Evolutionary conservation across 1,140 invertebrate species (phyloP), one percentile per base, ranked within the genome.

Genomic region (Mercenaria mercenaria): DNA sequence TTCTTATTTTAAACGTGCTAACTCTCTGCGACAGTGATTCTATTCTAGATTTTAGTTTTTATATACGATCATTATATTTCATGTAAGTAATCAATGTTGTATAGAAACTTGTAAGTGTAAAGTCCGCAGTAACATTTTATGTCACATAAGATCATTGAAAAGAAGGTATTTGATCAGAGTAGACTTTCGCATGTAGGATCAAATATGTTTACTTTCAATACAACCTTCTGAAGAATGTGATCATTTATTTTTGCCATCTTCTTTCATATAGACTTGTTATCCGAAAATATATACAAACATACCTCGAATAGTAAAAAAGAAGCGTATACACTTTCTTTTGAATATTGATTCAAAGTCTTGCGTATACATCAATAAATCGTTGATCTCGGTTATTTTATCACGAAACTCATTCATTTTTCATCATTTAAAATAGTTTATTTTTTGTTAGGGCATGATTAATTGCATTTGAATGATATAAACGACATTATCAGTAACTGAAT

Each of bases 1-100:
- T n/a, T 32, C 20, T 41, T 47, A 2, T 41, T 47, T 32, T 50
- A 26, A 72, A 84, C 41, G 39, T 52, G 39, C 43, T 18, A 50
- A 85, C 34, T 34, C 34, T 82, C 80, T 82, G 80, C 56, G 82
- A 85, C 82, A 52, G 13, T 74, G 39, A 15, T 67, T 69, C 81
- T 37, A 69, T 84, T 84, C 81, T 56, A n/a, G 39, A 52, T 1
- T 15, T 23, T n/a, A 41, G 23, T 80, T 20, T 8, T 59, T 80
- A 10, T n/a, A 72, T 26, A 39, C 0, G 0, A 50, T 50, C 1
- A 56, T 81, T 34, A 67, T 13, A 64, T 82, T 64, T 64, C 80
- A 43, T 29, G 67, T 72, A 72, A 72, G 67, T 72, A 72, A 72
- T 72, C 67, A 72, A 72, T 4, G 34, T 15, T 64, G 59, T 64